Conservation (phyloP, 1,140 invertebrate species). For the Paraescarpia echinospica region DNA sequence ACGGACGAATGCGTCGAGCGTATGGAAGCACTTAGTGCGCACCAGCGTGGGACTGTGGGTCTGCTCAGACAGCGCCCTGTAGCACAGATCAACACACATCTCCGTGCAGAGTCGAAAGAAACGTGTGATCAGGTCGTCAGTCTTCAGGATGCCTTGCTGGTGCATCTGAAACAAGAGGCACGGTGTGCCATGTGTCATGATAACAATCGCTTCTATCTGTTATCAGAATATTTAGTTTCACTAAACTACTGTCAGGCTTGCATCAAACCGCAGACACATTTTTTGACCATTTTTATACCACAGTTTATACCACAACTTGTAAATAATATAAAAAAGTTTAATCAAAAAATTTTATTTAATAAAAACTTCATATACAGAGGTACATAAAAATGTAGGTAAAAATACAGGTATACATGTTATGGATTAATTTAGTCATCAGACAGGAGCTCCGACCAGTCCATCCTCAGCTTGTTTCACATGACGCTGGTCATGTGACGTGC, state of each 20-base stretch:
- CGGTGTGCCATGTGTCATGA: conserved; percentile 28
- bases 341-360: too few relatives aligned
- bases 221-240: conserved; percentile 18
- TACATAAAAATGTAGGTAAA: too few relatives aligned
- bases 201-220: conserved; percentile 16
- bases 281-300: too few relatives aligned
- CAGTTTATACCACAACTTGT: too few relatives aligned
- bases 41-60: conserved; percentile 63
- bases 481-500: too few relatives aligned
- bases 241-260: background rate
- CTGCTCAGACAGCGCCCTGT: conserved; percentile 70
- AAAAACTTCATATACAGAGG: too few relatives aligned
- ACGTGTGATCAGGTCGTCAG: conserved; percentile 93
- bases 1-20: conserved; percentile 92
- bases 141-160: conserved; percentile 92
- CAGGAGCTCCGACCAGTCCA: too few relatives aligned
- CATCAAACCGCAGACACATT: too few relatives aligned
- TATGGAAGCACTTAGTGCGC: conserved; percentile 91
- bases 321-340: too few relatives aligned
- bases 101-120: conserved; percentile 97
- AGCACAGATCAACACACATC: conserved; percentile 94
- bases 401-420: too few relatives aligned
- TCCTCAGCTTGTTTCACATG: too few relatives aligned
- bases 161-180: conserved; percentile 75
- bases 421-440: too few relatives aligned